Percentiles rank a stretch among this genome's conserved stretches.
These are phyloP conservation scores for Myxocyprinus asiaticus DNA, from an alignment of 2,113 vertebrate species.

Conservation along the genomic window DNA sequence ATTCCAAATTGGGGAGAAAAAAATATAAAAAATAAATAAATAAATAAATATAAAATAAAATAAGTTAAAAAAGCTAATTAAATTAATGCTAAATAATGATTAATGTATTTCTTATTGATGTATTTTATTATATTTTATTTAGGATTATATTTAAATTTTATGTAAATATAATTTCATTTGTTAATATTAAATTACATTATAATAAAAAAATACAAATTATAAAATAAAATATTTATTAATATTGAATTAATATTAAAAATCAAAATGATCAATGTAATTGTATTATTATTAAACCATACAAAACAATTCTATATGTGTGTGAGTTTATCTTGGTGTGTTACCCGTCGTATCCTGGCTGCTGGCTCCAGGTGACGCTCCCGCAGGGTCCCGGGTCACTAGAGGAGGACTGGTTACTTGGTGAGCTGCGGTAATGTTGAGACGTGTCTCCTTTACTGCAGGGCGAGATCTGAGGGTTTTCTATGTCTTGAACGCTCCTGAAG, in stretches of 20 bases:
- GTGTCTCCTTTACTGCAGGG: slow-evolving; percentile 70
- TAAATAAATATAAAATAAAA: too few species aligned
- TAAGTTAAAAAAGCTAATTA: too few species aligned
- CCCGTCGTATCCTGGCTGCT: slow-evolving; percentile 90
- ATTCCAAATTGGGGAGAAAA: too few species aligned
- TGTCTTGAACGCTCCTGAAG: slow-evolving; percentile 60
- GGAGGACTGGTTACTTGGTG: slow-evolving; percentile 96
- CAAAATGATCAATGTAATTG: neutral
- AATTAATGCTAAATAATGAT: too few species aligned
- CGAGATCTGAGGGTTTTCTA: slow-evolving; percentile 64
- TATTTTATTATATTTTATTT: too few species aligned
- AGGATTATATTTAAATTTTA: too few species aligned
- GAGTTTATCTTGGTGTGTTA: slow-evolving; percentile 60
- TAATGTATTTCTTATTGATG: too few species aligned
- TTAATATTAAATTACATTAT: too few species aligned
- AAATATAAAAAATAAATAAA: too few species aligned
- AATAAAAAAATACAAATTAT: too few species aligned
- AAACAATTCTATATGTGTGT: neutral
- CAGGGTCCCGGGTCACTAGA: slow-evolving; percentile 94
- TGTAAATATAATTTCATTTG: too few species aligned
- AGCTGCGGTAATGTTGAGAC: slow-evolving; percentile 85
- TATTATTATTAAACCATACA: neutral
- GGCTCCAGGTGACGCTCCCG: slow-evolving; percentile 87
- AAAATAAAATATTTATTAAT: neutral
- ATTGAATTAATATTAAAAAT: neutral